Conservation (phyloP, 2,888 invertebrate genomes). For the Carcina quercana region DNA sequence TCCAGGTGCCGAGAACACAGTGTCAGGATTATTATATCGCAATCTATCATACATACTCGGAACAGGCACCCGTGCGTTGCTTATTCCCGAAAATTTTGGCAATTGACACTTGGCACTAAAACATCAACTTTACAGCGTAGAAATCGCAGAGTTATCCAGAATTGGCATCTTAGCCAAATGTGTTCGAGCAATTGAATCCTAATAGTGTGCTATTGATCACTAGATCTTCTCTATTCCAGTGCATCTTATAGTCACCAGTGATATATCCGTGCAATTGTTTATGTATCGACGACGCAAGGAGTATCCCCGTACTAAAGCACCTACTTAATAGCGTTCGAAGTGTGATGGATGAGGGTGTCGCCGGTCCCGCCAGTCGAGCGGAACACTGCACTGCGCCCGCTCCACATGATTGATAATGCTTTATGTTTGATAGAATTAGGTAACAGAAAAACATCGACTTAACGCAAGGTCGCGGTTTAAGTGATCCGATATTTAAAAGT, state of each 20-base stretch:
- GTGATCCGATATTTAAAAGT: too few relatives aligned
- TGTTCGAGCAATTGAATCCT: neutral
- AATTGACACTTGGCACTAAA: too few relatives aligned
- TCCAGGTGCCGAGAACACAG: too few relatives aligned
- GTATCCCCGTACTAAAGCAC: slow-evolving; percentile 43
- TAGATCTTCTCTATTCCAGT: too few relatives aligned
- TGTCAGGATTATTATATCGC: too few relatives aligned
- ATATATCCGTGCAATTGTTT: slow-evolving; percentile 19
- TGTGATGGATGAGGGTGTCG: slow-evolving; percentile 61
- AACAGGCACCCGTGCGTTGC: too few relatives aligned
- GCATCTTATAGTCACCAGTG: too few relatives aligned
- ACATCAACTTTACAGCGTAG: too few relatives aligned
- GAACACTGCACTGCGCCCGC: slow-evolving; percentile 39
- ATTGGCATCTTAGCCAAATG: neutral
- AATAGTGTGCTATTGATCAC: neutral
- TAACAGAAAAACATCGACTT: slow-evolving; percentile 17
- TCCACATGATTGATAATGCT: slow-evolving; percentile 59
- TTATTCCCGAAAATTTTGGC: too few relatives aligned
- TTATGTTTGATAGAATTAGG: slow-evolving; percentile 45
- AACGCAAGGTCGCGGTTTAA: too few relatives aligned
- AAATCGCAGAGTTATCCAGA: too few relatives aligned
- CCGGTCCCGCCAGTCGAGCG: slow-evolving; percentile 32
- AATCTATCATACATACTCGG: too few relatives aligned
- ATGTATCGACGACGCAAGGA: slow-evolving; percentile 21
- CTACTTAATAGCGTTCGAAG: slow-evolving; percentile 64